Conservation (phyloP, 2,113 vertebrate species). For the Anas platyrhynchos region DNA sequence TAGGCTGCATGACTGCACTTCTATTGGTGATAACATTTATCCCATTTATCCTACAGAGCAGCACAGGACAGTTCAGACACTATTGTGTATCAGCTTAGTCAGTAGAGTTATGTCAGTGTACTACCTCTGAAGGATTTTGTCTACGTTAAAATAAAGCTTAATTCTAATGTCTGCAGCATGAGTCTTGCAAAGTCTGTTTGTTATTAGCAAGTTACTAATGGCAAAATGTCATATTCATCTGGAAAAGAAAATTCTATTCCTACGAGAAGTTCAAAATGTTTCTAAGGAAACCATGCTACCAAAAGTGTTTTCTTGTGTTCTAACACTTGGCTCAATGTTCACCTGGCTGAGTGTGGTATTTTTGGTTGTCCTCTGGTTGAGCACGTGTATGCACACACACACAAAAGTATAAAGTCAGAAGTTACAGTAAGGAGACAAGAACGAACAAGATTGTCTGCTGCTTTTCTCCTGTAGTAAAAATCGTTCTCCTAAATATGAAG, state of each 20-base stretch:
- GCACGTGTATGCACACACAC: accelerated
- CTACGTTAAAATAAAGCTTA: background rate
- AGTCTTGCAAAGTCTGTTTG: background rate
- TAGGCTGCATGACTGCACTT: background rate
- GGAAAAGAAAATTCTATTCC: background rate
- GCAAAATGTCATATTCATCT: background rate
- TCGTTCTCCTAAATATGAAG: background rate
- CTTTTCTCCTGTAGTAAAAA: background rate
- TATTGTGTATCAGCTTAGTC: background rate
- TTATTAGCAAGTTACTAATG: background rate
- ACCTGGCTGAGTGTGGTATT: background rate
- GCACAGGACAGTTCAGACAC: background rate
- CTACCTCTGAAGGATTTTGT: background rate
- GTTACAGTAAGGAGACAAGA: background rate
- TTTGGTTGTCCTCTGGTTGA: background rate
- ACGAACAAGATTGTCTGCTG: background rate
- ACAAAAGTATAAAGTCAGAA: background rate
- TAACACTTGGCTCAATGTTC: background rate
- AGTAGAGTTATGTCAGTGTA: too few relatives aligned
- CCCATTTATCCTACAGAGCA: background rate
- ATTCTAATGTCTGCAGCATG: background rate
- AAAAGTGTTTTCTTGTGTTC: background rate
- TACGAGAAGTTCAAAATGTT: background rate
- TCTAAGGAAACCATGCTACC: background rate
- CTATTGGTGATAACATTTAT: background rate